phyloP scores from a whole-genome alignment of 2,113 vertebrate species.

The Manacus vitellinus region DNA sequence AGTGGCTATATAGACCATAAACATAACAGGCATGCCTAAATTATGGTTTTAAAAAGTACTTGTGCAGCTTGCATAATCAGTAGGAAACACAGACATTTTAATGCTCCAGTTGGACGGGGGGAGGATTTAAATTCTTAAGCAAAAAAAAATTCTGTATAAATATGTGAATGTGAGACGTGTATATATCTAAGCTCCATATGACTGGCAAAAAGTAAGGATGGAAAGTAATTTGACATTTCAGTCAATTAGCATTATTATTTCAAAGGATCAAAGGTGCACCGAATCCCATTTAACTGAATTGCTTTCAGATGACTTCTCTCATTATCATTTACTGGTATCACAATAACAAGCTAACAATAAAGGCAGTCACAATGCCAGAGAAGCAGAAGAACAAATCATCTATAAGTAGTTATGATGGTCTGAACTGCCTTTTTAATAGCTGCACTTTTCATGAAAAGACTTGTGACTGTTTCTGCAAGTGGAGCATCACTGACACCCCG shows the following conservation, averaged over 20 bases:
- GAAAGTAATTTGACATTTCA: background rate
- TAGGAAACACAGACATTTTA: background rate
- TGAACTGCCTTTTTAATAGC: background rate
- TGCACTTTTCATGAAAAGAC: fast-evolving
- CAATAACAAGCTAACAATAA: conserved; percentile 12
- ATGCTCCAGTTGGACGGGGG: background rate
- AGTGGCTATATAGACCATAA: background rate
- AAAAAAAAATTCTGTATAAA: background rate
- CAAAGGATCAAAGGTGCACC: background rate
- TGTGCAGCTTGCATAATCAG: background rate
- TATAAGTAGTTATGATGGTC: background rate
- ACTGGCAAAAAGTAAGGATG: background rate
- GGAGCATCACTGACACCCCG: conserved; percentile 56
- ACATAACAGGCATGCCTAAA: background rate
- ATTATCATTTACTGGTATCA: background rate
- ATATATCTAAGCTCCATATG: background rate
- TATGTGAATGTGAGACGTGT: background rate
- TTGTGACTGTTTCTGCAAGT: background rate
- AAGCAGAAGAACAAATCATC: background rate
- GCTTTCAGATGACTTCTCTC: background rate
- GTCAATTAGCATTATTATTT: background rate
- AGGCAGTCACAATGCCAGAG: background rate
- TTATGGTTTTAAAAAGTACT: background rate
- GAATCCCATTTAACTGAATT: background rate
- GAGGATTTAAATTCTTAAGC: background rate